A percentile compares a stretch with the other conserved stretches of the same genome.
Evolutionary conservation across 2,113 vertebrate species (phyloP).

Genomic region (Tricholaema leucomelas): DNA sequence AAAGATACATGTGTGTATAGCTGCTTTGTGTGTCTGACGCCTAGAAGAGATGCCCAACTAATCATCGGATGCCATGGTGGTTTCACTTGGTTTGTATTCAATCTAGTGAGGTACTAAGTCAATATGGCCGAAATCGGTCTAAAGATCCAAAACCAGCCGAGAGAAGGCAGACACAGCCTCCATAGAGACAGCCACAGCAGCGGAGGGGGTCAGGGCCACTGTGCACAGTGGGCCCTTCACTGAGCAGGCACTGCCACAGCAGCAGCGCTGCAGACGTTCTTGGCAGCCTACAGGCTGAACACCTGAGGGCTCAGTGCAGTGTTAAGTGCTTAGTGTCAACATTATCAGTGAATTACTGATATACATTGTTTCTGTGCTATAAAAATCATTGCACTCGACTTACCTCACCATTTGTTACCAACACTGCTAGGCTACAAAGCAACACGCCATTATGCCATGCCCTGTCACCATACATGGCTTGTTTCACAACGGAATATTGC

Average conservation of each 20-base stretch:
- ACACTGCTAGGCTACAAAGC: neutral
- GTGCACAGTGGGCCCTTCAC: neutral
- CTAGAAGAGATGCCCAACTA: fast-evolving
- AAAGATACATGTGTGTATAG: fast-evolving
- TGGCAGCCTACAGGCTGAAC: fast-evolving
- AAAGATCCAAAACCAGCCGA: fast-evolving
- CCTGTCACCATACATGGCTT: fast-evolving
- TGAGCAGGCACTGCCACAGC: neutral
- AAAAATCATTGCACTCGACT: fast-evolving
- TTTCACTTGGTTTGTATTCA: fast-evolving
- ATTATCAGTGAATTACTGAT: fast-evolving
- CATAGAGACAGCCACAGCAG: fast-evolving
- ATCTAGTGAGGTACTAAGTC: fast-evolving
- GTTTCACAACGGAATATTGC: slow-evolving; percentile 6
- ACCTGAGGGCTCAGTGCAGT: fast-evolving
- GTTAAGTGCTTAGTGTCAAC: fast-evolving
- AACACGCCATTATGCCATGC: neutral
- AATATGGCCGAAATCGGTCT: neutral
- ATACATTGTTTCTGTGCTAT: fast-evolving
- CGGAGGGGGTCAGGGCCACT: fast-evolving
- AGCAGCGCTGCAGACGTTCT: fast-evolving
- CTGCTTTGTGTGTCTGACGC: fast-evolving
- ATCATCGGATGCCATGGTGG: fast-evolving
- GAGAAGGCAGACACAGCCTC: fast-evolving
- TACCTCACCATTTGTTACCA: neutral